Evolutionary conservation across 2,797 vertebrate genomes (phyloP), one percentile per base, ranked within the genome.

Genomic region (Selene dorsalis): DNA sequence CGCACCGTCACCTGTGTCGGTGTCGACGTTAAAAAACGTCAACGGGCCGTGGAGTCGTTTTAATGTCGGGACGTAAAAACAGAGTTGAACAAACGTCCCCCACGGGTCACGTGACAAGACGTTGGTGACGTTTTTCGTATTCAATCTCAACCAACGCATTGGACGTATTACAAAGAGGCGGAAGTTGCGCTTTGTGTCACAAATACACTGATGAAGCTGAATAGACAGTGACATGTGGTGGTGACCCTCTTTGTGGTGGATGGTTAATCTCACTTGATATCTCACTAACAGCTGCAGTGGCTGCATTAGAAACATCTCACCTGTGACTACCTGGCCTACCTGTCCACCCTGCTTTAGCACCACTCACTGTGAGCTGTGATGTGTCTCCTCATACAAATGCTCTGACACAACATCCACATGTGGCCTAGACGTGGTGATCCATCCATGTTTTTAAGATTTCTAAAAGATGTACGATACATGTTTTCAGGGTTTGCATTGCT

Each of bases 281-380:
- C 69, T 82, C 68, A 17, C 24, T 84, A 87, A 89, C 60, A 75
- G 75, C 73, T 80, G n/a, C n/a, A n/a, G n/a, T n/a, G n/a, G n/a
- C n/a, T n/a, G n/a, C n/a, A n/a, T n/a, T n/a, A n/a, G n/a, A n/a
- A n/a, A n/a, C n/a, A n/a, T n/a, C 86, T 74, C 84, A 83, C 80
- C 67, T 66, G 45, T 12, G 14, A 57, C 57, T 78, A 73, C 79
- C 79, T 20, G 11, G 43, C 50, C 66, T 74, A 62, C 30, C 30
- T 68, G 75, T 69, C 43, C 45, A 65, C 56, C 66, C 45, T 30
- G 30, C 50, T 50, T 77, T 82, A 38, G 17, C 61, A n/a, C n/a
- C n/a, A n/a, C 1, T n/a, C 35, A 28, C 26, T 1, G 38, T 4
- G 10, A 24, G 13, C 9, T 72, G 26, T 13, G 22, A n/a, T 18